Evolutionary conservation across 2,888 invertebrate species (phyloP).

Genomic region (Invenusta paracnida): DNA sequence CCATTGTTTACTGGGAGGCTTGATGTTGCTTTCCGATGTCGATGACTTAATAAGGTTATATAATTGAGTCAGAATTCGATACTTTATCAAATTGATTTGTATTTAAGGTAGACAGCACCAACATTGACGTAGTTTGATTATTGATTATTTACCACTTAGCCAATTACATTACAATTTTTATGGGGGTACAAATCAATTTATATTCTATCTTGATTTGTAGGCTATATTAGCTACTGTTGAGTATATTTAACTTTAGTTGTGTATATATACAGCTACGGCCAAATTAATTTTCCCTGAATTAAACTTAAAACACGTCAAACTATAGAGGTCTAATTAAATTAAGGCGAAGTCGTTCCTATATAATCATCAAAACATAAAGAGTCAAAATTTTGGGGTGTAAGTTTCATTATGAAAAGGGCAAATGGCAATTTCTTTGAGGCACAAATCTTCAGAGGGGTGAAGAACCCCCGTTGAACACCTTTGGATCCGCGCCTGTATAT

Average conservation of each 20-base stretch:
- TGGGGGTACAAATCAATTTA: not conserved
- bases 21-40: no score
- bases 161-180: no score
- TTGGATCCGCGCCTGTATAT: not conserved
- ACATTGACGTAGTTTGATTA: no score
- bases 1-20: no score
- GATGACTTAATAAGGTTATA: no score
- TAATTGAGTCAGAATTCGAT: no score
- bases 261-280: not conserved
- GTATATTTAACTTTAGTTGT: not conserved
- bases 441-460: no score
- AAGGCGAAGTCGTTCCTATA: not conserved
- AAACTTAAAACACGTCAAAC: not conserved
- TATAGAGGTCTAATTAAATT: not conserved
- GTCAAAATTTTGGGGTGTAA: not conserved
- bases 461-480: not conserved
- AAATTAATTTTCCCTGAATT: not conserved
- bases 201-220: not conserved
- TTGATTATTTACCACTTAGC: no score
- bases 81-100: no score
- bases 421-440: not conserved
- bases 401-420: not conserved
- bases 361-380: not conserved
- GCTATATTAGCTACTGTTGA: not conserved
- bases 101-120: no score